Percentiles rank a stretch among this genome's conserved stretches.
Evolutionary conservation across 2,888 invertebrate genomes (phyloP).

Genomic region (Dynastes tityus): DNA sequence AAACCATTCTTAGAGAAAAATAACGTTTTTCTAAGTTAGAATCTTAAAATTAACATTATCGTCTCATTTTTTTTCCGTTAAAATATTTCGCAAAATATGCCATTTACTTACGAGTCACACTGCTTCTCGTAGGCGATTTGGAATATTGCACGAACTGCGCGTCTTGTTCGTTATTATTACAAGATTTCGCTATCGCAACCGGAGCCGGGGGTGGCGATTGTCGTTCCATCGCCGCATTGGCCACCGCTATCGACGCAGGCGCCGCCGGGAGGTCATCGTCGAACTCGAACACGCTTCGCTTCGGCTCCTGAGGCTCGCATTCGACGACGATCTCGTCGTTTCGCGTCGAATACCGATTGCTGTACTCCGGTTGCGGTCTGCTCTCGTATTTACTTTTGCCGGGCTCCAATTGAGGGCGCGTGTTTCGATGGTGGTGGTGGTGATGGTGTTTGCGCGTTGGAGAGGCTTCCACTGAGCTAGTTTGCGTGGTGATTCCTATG

Average conservation of each 20-base stretch:
- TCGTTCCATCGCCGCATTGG: not conserved
- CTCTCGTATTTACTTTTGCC: conserved; percentile 31
- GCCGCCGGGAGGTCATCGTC: conserved; percentile 71
- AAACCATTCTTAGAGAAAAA: no score
- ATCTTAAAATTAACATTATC: no score
- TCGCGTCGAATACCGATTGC: conserved; percentile 38
- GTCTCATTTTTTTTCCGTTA: no score
- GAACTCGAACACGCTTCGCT: conserved; percentile 71
- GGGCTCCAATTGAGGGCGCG: conserved; percentile 57
- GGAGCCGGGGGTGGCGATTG: conserved; percentile 53
- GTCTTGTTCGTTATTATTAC: conserved; percentile 69
- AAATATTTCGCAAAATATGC: no score
- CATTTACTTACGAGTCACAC: conserved; percentile 59
- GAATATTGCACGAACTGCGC: conserved; percentile 76
- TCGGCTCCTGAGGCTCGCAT: conserved; percentile 54
- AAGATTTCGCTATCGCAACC: conserved; percentile 60
- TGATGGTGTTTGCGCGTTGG: conserved; percentile 68
- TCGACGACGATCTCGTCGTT: conserved; percentile 54
- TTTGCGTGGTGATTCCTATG: conserved; percentile 66
- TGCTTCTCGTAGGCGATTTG: conserved; percentile 63
- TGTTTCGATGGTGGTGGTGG: conserved; percentile 70
- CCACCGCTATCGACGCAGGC: conserved; percentile 18
- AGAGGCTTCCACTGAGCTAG: conserved; percentile 53
- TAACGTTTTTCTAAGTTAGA: no score
- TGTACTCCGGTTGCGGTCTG: conserved; percentile 38